Evolutionary conservation across 2,797 vertebrate genomes (phyloP), one percentile per base, ranked within the genome.

Genomic region (Crenuchus spilurus): DNA sequence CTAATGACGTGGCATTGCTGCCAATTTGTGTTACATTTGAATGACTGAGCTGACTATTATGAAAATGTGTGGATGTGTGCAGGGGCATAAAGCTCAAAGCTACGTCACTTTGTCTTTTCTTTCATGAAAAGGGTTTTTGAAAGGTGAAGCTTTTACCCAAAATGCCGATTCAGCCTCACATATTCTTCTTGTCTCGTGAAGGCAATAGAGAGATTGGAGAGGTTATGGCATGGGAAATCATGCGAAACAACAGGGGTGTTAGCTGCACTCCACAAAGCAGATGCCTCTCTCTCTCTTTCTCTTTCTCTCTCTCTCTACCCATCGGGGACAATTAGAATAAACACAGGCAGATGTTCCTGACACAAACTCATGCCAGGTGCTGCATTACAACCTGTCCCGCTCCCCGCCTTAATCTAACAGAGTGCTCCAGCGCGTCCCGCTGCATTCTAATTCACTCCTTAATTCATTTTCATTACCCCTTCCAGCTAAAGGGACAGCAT

Each of bases 281-380:
- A 30, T 44, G 33, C 13, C 28, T 31, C 26, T 26, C 22, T 62
- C 33, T 62, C 28, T 62, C 16, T 72, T 13, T 49, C 9, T 18
- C 20, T 28, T 26, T 2, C 42, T 33, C 7, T 39, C 22, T 31
- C 28, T 51, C 41, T 60, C 0, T 42, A 24, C 85, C 80, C 48
- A 58, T 10, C 0, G 26, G 80, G 80, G 66, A 62, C 62, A 24
- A 49, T 80, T 75, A 49, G 26, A 33, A 75, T 77, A 75, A 82
- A 86, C 73, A 82, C 13, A 42, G 70, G 62, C 81, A 84, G 83
- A 84, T 86, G 73, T 68, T 80, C 72, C 76, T 51, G 62, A 74
- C 73, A 71, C 76, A 75, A 54, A 64, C 44, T 80, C 41, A 13
- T 8, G 70, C 78, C 81, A 85, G 70, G 77, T 79, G 33, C 20